phyloP scores from a whole-genome alignment of 2,888 invertebrate species.

The Lobophora halterata region DNA sequence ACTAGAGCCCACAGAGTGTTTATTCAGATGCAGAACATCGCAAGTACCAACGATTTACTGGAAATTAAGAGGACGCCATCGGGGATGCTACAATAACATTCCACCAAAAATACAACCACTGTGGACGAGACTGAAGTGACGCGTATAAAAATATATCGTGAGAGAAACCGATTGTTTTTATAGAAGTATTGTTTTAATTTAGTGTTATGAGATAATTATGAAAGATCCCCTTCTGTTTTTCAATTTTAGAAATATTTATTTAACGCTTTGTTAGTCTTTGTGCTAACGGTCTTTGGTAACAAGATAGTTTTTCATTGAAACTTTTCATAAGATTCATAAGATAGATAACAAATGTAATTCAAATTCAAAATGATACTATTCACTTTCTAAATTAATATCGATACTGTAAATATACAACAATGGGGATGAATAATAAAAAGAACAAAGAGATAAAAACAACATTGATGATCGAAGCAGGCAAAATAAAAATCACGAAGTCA shows the following conservation, averaged over 20 bases:
- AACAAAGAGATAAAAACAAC: conserved; percentile 18
- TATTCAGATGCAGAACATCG: conserved; percentile 76
- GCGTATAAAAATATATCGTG: conserved; percentile 32
- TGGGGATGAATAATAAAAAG: conserved; percentile 5
- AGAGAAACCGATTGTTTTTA: conserved; percentile 25
- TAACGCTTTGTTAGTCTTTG: too few relatives aligned
- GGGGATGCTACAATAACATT: conserved; percentile 75
- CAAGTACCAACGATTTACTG: conserved; percentile 73
- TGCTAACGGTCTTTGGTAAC: too few relatives aligned
- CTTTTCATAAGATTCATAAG: too few relatives aligned
- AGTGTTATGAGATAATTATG: too few relatives aligned
- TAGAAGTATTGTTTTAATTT: conserved; percentile 12
- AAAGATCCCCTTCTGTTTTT: too few relatives aligned
- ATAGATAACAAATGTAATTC: too few relatives aligned
- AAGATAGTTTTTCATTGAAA: too few relatives aligned
- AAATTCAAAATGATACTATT: too few relatives aligned
- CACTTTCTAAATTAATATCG: too few relatives aligned
- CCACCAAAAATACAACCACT: conserved; percentile 62
- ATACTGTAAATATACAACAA: conserved; percentile 6
- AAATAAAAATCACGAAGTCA: conserved; percentile 37
- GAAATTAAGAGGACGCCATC: conserved; percentile 74
- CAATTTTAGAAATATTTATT: too few relatives aligned
- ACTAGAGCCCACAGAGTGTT: conserved; percentile 57
- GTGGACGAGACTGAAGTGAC: conserved; percentile 18
- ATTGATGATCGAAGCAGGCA: conserved; percentile 24